phyloP scores from a whole-genome alignment of 1,140 invertebrate species.

The Dinoponera quadriceps region DNA sequence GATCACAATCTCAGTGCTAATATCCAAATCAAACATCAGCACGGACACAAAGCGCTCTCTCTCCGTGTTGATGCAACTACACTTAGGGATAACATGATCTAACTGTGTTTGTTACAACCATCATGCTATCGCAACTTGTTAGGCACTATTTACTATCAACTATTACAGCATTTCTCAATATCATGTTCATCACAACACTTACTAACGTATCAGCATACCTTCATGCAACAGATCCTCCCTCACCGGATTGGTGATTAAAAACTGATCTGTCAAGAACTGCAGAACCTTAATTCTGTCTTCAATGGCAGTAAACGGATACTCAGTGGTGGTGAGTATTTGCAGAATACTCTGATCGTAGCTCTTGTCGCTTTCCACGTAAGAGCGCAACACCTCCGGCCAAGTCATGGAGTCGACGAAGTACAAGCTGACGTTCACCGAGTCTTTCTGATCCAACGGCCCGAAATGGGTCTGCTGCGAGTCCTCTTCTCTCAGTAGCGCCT shows the following conservation, averaged over 20 bases:
- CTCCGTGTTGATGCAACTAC: constrained; percentile 54
- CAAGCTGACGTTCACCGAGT: constrained; percentile 96
- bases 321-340: constrained; percentile 89
- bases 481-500: constrained; percentile 96
- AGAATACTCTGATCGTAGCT: constrained; percentile 91
- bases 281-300: constrained; percentile 94
- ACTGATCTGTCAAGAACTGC: constrained; percentile 96
- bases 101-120: background rate
- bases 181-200: no score
- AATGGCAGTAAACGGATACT: constrained; percentile 95
- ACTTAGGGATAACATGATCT: background rate
- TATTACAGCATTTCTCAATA: no score
- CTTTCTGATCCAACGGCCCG: constrained; percentile 97
- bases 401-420: constrained; percentile 97
- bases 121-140: background rate
- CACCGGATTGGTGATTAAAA: constrained; percentile 96
- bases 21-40: constrained; percentile 43
- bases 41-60: constrained; percentile 59
- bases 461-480: constrained; percentile 98
- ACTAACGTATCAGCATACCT: no score
- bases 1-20: no score
- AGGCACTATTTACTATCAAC: constrained; percentile 65
- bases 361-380: constrained; percentile 95
- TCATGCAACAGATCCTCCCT: constrained; percentile 97
- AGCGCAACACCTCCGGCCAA: constrained; percentile 96